Conservation (phyloP, 2,113 vertebrate species). For the Propithecus coquereli region DNA sequence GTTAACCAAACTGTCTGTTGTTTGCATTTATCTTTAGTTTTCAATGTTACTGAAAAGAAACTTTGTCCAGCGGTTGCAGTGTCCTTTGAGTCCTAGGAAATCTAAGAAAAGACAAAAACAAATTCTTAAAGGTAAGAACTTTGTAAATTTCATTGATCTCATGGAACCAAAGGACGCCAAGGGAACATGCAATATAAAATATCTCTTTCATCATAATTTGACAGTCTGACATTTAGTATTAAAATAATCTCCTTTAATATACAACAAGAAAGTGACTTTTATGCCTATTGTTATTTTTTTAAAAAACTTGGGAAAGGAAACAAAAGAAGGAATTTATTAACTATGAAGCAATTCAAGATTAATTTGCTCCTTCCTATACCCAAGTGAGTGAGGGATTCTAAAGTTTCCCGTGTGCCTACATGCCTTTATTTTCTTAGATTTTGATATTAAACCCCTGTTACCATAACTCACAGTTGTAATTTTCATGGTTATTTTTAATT, state of each 20-base stretch:
- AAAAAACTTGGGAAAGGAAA: not conserved
- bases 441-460: not conserved
- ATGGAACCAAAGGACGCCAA: not conserved
- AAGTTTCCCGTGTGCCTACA: not conserved
- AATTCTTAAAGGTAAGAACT: not conserved
- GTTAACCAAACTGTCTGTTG: not conserved
- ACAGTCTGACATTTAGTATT: not conserved
- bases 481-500: not conserved
- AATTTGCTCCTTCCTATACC: not conserved
- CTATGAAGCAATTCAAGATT: not conserved
- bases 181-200: not conserved
- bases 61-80: not conserved
- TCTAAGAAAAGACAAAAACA: slow-evolving; percentile 21
- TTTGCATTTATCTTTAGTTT: not conserved
- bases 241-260: slow-evolving; percentile 16
- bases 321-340: not conserved
- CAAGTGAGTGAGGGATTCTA: not conserved
- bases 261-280: not conserved
- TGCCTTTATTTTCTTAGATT: not conserved
- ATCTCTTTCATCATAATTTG: slow-evolving; percentile 39
- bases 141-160: slow-evolving; percentile 25
- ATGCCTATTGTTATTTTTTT: not conserved
- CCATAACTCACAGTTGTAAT: not conserved
- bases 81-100: not conserved
- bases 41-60: not conserved